Conservation (phyloP, 2,113 vertebrate genomes). For the Nannospalax galili region DNA sequence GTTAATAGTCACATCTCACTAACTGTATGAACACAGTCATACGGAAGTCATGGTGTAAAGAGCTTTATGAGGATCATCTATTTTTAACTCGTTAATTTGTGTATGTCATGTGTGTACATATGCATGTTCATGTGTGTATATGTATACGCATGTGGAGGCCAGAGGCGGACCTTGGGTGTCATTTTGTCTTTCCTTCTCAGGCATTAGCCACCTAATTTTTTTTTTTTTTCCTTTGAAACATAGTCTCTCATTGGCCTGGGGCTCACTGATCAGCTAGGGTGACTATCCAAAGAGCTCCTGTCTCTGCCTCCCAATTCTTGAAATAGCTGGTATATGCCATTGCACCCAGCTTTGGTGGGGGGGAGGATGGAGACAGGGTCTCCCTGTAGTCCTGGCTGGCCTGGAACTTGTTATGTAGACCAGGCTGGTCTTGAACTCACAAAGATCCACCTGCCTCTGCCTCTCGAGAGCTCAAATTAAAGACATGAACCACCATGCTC, state of each 20-base stretch:
- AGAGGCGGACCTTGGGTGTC: neutral
- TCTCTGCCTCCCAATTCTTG: no score
- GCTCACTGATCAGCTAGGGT: no score
- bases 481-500: no score
- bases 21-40: neutral
- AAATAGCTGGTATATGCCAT: no score
- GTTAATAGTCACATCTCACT: neutral
- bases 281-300: no score
- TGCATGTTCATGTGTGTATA: neutral
- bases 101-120: neutral
- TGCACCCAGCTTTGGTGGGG: no score
- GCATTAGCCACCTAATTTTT: neutral
- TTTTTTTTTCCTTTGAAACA: neutral
- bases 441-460: neutral
- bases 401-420: neutral
- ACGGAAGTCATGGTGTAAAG: neutral
- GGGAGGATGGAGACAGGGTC: no score
- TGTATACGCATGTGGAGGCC: neutral
- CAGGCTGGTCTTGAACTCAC: neutral
- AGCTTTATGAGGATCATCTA: neutral
- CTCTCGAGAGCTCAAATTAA: neutral
- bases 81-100: no score
- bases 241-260: no score
- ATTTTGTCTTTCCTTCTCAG: neutral
- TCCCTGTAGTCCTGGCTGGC: no score